Base-by-base conservation (phyloP, 2,113 vertebrate species). In the Bufo gargarizans region DNA sequence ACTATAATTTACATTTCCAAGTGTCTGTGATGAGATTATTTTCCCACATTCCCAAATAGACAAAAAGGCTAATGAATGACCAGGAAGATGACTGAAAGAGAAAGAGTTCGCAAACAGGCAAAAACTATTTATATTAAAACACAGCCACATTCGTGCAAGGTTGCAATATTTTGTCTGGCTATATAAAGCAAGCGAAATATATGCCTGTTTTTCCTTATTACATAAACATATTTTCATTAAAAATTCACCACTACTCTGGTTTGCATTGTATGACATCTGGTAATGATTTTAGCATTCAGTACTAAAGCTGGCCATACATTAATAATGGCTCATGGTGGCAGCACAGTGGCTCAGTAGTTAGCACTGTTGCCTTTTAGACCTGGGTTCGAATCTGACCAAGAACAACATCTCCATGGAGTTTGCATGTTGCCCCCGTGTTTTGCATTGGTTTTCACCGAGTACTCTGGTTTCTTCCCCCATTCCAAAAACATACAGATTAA, bases 1-100 rank as follows among this genome's bases (percentile, higher is more conserved):
- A 58, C 53, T 84, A 84, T 84, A 43, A 84, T 72, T 84, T 56
- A 72, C 2, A 76, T 16, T 74, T 45, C 67, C 69, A 49, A 71
- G 49, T 55, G 47, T 55, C 82, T 69, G 47, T 16, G 12, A 22
- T n/a, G 20, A 45, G 63, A 50, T 69, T 67, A 69, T 20, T 65
- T 69, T 69, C 63, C n/a, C 12, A 55, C 49, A 55, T 55, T 16
- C 13, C 49, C 17, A 47, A 63, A 82, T 17, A 50, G 45, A 53
- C 19, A 82, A n/a, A 49, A 20, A 17, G 9, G 6, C 22, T 13
- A 59, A 43, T 10, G 20, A 61, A 61, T 22, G 12, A 78, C 77
- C 19, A n/a, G 13, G 12, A 12, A 12, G 43, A 43, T 58, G 14
- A 49, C 16, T 47, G 13, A 13, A 76, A 19, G 16, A 1, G 17